Base-by-base conservation (phyloP, 2,797 vertebrate genomes). In the Peromyscus melanophrys region DNA sequence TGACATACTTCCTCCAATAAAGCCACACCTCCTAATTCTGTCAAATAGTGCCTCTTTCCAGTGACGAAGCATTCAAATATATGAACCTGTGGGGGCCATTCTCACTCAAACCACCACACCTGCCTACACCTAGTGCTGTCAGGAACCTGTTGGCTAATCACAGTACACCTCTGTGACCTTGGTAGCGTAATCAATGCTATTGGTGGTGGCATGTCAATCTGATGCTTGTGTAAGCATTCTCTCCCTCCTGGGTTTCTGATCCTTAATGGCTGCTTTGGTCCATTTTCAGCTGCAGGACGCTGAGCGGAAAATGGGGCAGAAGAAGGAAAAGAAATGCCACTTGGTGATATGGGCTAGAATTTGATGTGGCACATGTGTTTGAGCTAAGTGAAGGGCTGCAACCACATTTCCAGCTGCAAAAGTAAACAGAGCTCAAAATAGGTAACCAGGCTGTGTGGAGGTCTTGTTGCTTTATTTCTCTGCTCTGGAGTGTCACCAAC, bases 401-500 rank as follows among this genome's bases (percentile, higher is more conserved):
- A 82, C 81, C 67, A 59, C 16, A 83, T 57, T 77, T 93, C 93
- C 29, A 88, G 55, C 7, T 82, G 63, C 19, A 83, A 81, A 21
- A 84, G 12, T 94, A 80, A 89, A 71, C 82, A 93, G 90, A 93
- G 94, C 17, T 71, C 14, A 89, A 75, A 89, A 61, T 11, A 92
- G 25, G 59, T 82, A 73, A 88, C 37, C 23, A 95, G 61, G 46
- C 86, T 67, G 75, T 85, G 55, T 82, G 14, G n/a, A 77, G 69
- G 63, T 88, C 97, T 94, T 97, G 81, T n/a, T 71, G 85, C 43
- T 10, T 77, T 81, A 75, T 76, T 96, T 82, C 85, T 96, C 29
- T 85, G 16, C 55, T 92, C 61, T 86, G 92, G 1, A 87, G 7
- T 83, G 86, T 82, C 10, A 46, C 9, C 69, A 93, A 63, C 59